Evolutionary conservation across 2,888 invertebrate genomes (phyloP), one percentile per base, ranked within the genome.

Genomic region (Sminthurinus aureus): DNA sequence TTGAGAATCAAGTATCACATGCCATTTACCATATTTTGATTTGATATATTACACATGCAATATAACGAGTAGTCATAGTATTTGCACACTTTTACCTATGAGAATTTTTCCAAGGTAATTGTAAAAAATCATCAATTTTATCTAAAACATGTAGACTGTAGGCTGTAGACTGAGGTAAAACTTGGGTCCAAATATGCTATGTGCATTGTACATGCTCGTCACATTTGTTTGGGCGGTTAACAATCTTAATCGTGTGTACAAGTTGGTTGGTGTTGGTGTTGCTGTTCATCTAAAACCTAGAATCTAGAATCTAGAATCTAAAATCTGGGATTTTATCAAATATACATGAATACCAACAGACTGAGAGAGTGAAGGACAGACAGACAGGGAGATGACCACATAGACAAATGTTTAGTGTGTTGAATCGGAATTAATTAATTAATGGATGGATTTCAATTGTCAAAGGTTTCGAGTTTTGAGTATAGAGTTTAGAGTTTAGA

Each of bases 361-460:
- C 8, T 52, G 52, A 38, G 58, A 11, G 9, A 2, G 18, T 13
- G 71, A 69, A 15, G 22, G n/a, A n/a, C 69, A 69, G 0, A 13
- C 12, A 71, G 22, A 71, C 22, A 71, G 71, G 71, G 26, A 71
- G 24, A 76, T 11, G 51, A 51, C 3, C 13, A n/a, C 50, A n/a
- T n/a, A 18, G n/a, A 75, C 75, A 51, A 75, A 20, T 24, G 58
- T 50, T 52, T 52, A 12, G 9, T 76, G 22, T 24, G 20, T 11
- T 20, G 22, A 22, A 1, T 51, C 38, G 50, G 79, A 79, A 79
- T 74, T 82, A 82, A 82, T 82, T 82, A 82, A 82, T 82, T 69
- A 52, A 77, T 77, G 82, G 67, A 82, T 77, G 76, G 67, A 82
- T 77, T 77, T 78, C 77, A 76, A 82, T 77, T 82, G 82, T 82